Conservation (phyloP, 2,888 invertebrate species). For the Eupithecia vulgata region DNA sequence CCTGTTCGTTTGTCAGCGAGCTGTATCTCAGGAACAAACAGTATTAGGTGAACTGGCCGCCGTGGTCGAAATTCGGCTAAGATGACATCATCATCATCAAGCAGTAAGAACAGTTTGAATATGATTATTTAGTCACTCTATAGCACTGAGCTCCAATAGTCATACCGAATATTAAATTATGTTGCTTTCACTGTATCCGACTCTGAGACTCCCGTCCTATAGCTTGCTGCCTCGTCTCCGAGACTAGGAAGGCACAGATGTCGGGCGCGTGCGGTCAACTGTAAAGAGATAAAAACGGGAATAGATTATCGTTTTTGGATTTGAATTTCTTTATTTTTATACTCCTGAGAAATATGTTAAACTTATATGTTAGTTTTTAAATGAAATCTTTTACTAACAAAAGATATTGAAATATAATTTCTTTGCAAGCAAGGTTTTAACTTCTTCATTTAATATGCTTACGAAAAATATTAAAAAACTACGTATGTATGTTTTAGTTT, state of each 20-base stretch:
- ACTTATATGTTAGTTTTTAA: neutral
- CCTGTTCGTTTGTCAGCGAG: no score
- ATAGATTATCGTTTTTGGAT: conserved; percentile 29
- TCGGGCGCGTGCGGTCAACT: conserved; percentile 60
- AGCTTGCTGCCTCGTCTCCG: conserved; percentile 21
- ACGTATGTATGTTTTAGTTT: no score
- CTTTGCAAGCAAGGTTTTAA: neutral
- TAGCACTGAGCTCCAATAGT: neutral
- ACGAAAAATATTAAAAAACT: neutral
- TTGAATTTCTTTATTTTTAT: conserved; percentile 16
- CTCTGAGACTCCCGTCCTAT: neutral
- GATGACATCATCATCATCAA: no score
- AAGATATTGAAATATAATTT: no score
- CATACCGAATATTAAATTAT: neutral
- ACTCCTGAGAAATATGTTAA: neutral
- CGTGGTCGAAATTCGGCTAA: no score
- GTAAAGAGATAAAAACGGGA: conserved; percentile 47
- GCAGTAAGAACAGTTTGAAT: no score
- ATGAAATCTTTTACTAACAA: neutral
- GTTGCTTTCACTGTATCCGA: neutral
- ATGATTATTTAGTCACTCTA: no score
- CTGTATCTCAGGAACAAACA: no score
- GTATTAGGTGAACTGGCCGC: no score
- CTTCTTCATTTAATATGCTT: no score
- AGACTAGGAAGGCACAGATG: conserved; percentile 52